A percentile compares a stretch with the other conserved stretches of the same genome.
These are phyloP conservation scores for Haliclystus octoradiatus DNA, from an alignment of 30 jellyfish, hydroid and myxozoan genomes.

Conservation along the genomic window DNA sequence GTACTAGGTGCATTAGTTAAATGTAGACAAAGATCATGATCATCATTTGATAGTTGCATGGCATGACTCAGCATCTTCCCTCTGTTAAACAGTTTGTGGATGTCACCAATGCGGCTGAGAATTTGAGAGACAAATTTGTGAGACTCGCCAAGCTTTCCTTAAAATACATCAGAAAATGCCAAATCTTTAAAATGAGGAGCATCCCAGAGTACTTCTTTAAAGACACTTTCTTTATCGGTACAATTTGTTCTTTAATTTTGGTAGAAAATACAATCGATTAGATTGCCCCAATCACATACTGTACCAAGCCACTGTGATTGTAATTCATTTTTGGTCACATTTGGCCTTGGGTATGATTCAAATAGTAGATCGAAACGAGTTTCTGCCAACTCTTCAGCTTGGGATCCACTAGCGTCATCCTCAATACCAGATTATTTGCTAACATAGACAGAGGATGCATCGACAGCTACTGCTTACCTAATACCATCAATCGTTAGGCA, in stretches of 20 bases:
- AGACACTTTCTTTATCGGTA: neutral
- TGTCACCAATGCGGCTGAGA: neutral
- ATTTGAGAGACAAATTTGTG: neutral
- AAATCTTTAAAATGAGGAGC: neutral
- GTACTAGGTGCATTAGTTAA: constrained; percentile 1
- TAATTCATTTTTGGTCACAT: neutral
- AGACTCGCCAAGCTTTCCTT: neutral
- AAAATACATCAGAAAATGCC: neutral
- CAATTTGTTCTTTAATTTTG: neutral
- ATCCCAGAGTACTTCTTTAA: neutral
- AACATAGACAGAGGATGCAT: constrained; percentile 14
- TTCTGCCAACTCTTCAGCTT: constrained; percentile 9
- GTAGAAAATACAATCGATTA: constrained; percentile 6
- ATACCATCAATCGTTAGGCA: constrained; percentile 16
- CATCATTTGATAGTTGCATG: neutral
- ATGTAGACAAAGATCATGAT: neutral
- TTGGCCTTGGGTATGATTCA: neutral
- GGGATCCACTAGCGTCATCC: neutral
- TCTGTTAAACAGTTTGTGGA: constrained; percentile 5
- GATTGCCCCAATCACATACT: constrained; percentile 5
- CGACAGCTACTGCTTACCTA: constrained; percentile 18
- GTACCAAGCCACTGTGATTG: constrained; percentile 14
- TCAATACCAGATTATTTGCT: neutral
- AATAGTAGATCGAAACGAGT: neutral
- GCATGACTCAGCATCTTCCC: constrained; percentile 14